Percentiles rank a stretch among this genome's conserved stretches.
Evolutionary conservation across 2,113 vertebrate genomes (phyloP).

Genomic region (Brachyistius frenatus): DNA sequence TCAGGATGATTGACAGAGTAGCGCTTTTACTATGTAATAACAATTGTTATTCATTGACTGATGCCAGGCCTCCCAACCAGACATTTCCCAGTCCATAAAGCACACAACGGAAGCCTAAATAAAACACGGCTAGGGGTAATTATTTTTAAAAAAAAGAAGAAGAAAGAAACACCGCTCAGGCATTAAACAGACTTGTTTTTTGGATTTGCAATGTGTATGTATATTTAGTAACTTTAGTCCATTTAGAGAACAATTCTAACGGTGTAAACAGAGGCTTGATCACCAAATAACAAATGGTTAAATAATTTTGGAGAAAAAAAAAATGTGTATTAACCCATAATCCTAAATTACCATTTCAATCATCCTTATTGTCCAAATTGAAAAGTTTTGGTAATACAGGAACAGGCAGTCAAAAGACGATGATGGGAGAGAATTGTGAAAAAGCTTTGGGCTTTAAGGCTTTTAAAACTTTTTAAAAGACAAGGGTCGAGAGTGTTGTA

Average conservation of each 20-base stretch:
- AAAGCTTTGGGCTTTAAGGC: too few species aligned
- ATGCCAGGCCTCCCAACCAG: not conserved
- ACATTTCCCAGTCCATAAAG: conserved; percentile 40
- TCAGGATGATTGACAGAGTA: conserved; percentile 20
- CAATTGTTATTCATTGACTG: conserved; percentile 63
- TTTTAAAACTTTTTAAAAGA: not conserved
- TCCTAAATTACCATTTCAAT: not conserved
- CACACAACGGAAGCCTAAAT: conserved; percentile 13
- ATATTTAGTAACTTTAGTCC: not conserved
- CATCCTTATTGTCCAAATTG: not conserved
- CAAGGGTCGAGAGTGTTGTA: not conserved
- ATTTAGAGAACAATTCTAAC: not conserved
- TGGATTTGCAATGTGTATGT: not conserved
- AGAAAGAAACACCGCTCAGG: not conserved
- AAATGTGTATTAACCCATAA: not conserved
- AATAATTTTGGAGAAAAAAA: not conserved
- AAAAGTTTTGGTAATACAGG: not conserved
- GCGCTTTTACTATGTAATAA: conserved; percentile 41
- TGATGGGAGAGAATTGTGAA: not conserved
- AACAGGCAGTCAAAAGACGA: not conserved
- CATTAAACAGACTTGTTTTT: not conserved
- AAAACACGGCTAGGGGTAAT: conserved; percentile 32
- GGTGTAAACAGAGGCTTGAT: not conserved
- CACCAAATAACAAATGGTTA: not conserved
- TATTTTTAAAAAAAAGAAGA: conserved; percentile 24